Evolutionary conservation across 2,797 vertebrate genomes (phyloP).

Genomic region (Onychomys leucogaster): DNA sequence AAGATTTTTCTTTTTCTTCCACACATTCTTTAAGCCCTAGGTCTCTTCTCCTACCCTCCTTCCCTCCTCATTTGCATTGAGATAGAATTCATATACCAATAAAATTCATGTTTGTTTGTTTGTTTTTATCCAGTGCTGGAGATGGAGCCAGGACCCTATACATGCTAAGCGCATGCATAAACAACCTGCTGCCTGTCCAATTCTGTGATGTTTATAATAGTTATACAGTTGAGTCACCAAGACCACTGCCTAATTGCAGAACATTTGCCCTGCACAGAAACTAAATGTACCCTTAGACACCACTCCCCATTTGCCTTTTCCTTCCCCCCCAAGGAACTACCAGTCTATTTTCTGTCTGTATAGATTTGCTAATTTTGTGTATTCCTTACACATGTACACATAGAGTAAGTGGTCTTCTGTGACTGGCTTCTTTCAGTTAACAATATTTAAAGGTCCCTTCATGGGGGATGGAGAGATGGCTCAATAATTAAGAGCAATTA

Average conservation of each 20-base stretch:
- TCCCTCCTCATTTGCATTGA: not conserved
- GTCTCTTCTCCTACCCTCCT: not conserved
- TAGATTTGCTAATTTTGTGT: not conserved
- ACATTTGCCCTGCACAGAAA: not conserved
- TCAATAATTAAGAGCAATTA: not conserved
- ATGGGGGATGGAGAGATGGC: not conserved
- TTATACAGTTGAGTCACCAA: not conserved
- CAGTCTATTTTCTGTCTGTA: not conserved
- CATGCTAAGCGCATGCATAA: not conserved
- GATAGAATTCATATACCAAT: not conserved
- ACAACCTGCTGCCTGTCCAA: not conserved
- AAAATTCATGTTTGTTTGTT: not conserved
- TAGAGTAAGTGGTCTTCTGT: not conserved
- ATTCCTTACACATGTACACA: not conserved
- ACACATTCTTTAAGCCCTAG: not conserved
- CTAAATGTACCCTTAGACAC: not conserved
- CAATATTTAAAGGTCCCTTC: not conserved
- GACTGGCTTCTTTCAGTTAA: not conserved
- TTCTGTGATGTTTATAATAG: not conserved
- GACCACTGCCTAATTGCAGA: not conserved
- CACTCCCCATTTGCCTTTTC: not conserved
- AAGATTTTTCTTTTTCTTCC: not conserved
- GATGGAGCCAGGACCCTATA: not conserved
- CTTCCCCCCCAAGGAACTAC: not conserved
- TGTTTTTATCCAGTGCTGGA: not conserved